Conservation (phyloP, 2,113 vertebrate species). For the Osmerus mordax region DNA sequence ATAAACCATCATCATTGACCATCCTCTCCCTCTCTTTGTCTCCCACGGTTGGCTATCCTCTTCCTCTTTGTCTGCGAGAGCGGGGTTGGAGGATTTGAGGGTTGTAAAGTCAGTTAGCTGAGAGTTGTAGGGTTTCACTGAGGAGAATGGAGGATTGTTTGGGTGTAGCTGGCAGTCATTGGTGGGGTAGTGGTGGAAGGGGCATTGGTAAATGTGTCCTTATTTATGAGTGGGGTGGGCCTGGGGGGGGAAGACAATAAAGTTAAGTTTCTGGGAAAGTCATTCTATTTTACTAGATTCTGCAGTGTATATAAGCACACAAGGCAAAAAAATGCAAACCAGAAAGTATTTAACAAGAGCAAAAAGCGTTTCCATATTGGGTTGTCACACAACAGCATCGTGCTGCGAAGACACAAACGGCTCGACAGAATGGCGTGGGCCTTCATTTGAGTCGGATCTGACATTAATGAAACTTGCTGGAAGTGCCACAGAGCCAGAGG, state of each 20-base stretch:
- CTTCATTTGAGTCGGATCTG: conserved; percentile 48
- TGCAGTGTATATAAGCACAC: conserved; percentile 58
- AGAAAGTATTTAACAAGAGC: conserved; percentile 66
- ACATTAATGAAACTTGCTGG: conserved; percentile 54
- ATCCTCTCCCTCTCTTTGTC: too few relatives aligned
- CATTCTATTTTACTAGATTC: conserved; percentile 70
- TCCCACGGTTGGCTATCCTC: too few relatives aligned
- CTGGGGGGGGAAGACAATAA: conserved; percentile 60
- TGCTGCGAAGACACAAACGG: conserved; percentile 48
- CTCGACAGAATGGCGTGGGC: conserved; percentile 48
- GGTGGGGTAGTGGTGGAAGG: conserved; percentile 42
- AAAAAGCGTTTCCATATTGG: conserved; percentile 72
- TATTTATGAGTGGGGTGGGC: conserved; percentile 60
- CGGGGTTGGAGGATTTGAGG: conserved; percentile 8
- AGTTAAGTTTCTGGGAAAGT: conserved; percentile 72
- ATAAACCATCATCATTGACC: too few relatives aligned
- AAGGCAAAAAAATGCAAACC: conserved; percentile 55
- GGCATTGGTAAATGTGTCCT: conserved; percentile 61
- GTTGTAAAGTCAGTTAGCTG: conserved; percentile 47
- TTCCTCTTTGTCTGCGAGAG: too few relatives aligned
- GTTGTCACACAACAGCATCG: conserved; percentile 62
- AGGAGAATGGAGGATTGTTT: conserved; percentile 52
- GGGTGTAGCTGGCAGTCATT: conserved; percentile 54
- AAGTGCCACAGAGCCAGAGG: conserved; percentile 47
- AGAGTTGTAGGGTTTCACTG: conserved; percentile 56